Conservation (phyloP, 2,797 vertebrate species). For the Alcedo atthis region DNA sequence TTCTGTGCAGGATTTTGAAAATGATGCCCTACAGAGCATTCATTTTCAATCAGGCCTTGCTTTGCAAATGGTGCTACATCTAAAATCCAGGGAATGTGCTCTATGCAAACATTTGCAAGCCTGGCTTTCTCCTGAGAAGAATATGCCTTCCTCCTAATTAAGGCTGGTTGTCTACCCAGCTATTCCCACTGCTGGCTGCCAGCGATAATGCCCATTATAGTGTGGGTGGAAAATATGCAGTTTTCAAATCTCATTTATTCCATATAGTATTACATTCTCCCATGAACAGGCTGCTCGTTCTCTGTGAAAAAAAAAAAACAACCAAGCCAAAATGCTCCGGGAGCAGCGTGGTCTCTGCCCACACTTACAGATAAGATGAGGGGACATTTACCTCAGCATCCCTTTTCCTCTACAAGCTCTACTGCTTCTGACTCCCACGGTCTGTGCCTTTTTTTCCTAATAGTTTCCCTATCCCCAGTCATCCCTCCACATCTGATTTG, state of each 20-base stretch:
- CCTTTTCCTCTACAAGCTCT: conserved; percentile 8
- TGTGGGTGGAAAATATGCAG: conserved; percentile 60
- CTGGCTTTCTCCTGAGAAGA: conserved; percentile 52
- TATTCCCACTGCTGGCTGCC: conserved; percentile 59
- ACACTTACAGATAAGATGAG: not conserved
- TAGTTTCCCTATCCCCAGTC: not conserved
- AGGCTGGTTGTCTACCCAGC: conserved; percentile 41
- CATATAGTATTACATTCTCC: conserved; percentile 43
- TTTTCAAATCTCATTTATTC: conserved; percentile 69
- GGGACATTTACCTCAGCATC: conserved; percentile 40
- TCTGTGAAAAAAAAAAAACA: conserved; percentile 12
- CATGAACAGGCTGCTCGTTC: conserved; percentile 47
- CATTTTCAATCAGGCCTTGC: conserved; percentile 27
- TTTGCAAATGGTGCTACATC: not conserved
- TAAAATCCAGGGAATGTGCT: conserved; percentile 11
- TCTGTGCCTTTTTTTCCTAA: not conserved
- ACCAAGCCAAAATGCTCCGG: not conserved
- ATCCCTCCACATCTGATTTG: conserved; percentile 28
- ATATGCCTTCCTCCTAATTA: conserved; percentile 54
- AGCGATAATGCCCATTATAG: conserved; percentile 62
- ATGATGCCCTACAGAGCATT: not conserved
- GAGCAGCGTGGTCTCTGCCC: conserved; percentile 43
- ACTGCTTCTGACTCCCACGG: not conserved
- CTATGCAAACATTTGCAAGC: conserved; percentile 7
- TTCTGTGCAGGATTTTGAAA: not conserved